Conservation (phyloP, 2,888 invertebrate species). For the Nymphalis polychloros region DNA sequence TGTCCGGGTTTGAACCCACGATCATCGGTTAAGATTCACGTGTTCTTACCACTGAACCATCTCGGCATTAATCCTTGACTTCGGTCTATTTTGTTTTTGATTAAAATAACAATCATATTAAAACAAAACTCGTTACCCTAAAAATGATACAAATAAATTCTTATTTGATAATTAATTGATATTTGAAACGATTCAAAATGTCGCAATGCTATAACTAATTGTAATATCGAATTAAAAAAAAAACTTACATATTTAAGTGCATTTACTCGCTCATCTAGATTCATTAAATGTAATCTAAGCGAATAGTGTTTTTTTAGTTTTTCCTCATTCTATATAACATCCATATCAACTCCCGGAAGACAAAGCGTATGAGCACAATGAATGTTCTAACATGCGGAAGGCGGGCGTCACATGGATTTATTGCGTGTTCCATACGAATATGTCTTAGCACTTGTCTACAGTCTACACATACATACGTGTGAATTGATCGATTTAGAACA, state of each 20-base stretch:
- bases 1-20: too few relatives aligned
- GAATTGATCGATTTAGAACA: slow-evolving; percentile 54
- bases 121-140: not conserved
- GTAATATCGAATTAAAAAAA: not conserved
- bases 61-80: slow-evolving; percentile 24
- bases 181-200: too few relatives aligned
- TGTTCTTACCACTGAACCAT: too few relatives aligned
- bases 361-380: slow-evolving; percentile 43
- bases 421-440: slow-evolving; percentile 45
- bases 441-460: slow-evolving; percentile 35
- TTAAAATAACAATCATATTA: not conserved
- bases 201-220: too few relatives aligned
- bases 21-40: too few relatives aligned
- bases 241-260: slow-evolving; percentile 1
- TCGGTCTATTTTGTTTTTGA: slow-evolving; percentile 10
- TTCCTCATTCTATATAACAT: slow-evolving; percentile 39
- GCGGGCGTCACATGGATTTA: slow-evolving; percentile 48
- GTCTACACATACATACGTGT: slow-evolving; percentile 10
- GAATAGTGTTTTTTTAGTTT: slow-evolving; percentile 27
- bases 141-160: not conserved
- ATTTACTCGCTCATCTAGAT: slow-evolving; percentile 7
- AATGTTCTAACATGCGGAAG: slow-evolving; percentile 63
- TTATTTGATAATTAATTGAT: too few relatives aligned
- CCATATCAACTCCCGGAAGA: slow-evolving; percentile 54
- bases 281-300: slow-evolving; percentile 19